Evolutionary conservation across 1,140 invertebrate species (phyloP).

Genomic region (Bombus balteatus): DNA sequence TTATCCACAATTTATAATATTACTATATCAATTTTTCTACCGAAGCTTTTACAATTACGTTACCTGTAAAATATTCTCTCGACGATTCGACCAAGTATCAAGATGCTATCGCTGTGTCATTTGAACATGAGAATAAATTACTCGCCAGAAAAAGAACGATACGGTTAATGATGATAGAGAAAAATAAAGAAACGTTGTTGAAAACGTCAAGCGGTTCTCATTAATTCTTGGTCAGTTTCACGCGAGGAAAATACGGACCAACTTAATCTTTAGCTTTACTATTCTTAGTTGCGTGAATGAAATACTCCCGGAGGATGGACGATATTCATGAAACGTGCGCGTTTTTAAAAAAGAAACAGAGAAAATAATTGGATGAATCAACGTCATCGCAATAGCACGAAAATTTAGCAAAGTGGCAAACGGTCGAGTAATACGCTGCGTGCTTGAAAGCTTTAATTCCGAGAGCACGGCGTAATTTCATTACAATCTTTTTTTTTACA

Average conservation of each 20-base stretch:
- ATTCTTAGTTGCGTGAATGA: background rate
- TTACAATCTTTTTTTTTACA: background rate
- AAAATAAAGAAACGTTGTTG: background rate
- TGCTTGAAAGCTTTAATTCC: slow-evolving; percentile 6
- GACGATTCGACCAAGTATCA: too few relatives aligned
- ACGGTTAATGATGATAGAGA: too few relatives aligned
- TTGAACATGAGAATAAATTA: too few relatives aligned
- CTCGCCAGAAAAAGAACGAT: too few relatives aligned
- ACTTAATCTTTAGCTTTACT: background rate
- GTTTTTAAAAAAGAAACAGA: background rate
- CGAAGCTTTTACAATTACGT: too few relatives aligned
- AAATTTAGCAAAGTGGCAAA: background rate
- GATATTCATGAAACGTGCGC: background rate
- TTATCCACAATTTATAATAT: too few relatives aligned
- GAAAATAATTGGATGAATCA: background rate
- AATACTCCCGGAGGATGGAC: background rate
- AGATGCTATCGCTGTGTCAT: too few relatives aligned
- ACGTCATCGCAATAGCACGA: background rate
- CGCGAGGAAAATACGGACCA: background rate
- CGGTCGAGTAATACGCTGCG: slow-evolving; percentile 3
- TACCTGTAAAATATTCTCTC: background rate
- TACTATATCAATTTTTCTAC: too few relatives aligned
- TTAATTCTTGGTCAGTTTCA: background rate
- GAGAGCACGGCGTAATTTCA: background rate
- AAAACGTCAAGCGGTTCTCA: background rate